Evolutionary conservation across 2,113 vertebrate genomes (phyloP).

Genomic region (Beaufortia kweichowensis): DNA sequence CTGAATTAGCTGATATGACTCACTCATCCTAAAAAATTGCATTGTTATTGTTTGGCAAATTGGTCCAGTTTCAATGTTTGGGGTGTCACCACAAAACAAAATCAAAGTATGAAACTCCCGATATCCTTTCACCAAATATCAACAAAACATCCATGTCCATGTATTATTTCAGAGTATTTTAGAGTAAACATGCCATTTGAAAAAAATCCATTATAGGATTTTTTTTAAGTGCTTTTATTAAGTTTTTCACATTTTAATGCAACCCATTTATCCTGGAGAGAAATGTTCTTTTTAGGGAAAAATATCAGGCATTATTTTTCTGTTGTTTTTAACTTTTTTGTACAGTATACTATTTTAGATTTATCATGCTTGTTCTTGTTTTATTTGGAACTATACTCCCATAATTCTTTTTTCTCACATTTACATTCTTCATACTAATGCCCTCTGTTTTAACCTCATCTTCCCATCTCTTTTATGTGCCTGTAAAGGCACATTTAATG

Average conservation of each 20-base stretch:
- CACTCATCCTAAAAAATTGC: too few species aligned
- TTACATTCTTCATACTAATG: slow-evolving; percentile 6
- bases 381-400: slow-evolving; percentile 38
- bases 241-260: background rate
- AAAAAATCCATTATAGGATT: background rate
- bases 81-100: too few species aligned
- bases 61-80: too few species aligned
- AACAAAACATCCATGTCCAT: too few species aligned
- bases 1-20: too few species aligned
- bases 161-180: too few species aligned
- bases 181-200: background rate
- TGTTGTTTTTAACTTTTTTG: background rate
- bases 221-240: background rate
- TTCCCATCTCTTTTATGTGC: slow-evolving; percentile 15
- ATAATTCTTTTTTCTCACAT: slow-evolving; percentile 16
- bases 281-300: background rate
- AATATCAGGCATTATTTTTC: background rate
- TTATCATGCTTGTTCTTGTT: slow-evolving; percentile 1
- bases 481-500: background rate
- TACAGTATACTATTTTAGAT: background rate
- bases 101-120: background rate
- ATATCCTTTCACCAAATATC: background rate
- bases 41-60: too few species aligned
- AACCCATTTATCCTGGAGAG: background rate
- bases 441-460: slow-evolving; percentile 45